These are phyloP conservation scores for Brachionus manjavacas DNA, from an alignment of 1,140 invertebrate species.

Conservation along the genomic window DNA sequence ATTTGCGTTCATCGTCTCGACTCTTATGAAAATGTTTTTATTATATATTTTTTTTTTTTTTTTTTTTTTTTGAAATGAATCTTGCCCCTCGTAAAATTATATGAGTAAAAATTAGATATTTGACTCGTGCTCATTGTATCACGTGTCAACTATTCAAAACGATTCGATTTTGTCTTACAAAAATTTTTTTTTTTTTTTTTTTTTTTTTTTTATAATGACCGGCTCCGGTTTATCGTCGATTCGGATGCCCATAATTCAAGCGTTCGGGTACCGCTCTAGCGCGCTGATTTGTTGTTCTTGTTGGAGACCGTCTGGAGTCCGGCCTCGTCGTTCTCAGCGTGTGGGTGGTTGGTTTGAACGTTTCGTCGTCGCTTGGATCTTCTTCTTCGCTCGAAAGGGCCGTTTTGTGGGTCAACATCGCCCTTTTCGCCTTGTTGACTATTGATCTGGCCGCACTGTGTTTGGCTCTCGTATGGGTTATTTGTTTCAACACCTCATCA, in stretches of 20 bases:
- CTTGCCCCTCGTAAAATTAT: neutral
- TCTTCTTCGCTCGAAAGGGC: no score
- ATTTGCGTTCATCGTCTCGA: no score
- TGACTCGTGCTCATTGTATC: neutral
- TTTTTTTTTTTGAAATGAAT: neutral
- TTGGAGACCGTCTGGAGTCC: neutral
- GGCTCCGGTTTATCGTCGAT: neutral
- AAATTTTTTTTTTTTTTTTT: neutral
- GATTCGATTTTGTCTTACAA: neutral
- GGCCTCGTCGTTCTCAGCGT: no score
- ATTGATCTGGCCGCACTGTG: no score
- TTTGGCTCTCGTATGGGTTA: no score
- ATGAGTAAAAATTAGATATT: neutral
- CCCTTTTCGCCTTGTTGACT: no score
- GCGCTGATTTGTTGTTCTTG: neutral
- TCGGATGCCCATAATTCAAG: neutral
- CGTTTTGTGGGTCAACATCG: no score
- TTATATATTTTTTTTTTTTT: no score
- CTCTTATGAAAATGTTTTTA: no score
- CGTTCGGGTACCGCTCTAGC: neutral
- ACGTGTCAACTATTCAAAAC: neutral
- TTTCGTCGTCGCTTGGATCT: no score
- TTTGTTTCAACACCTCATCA: no score
- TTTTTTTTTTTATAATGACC: neutral
- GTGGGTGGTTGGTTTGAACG: no score